Base-by-base conservation (phyloP, 2,888 invertebrate species). In the Yponomeuta plumbellus region DNA sequence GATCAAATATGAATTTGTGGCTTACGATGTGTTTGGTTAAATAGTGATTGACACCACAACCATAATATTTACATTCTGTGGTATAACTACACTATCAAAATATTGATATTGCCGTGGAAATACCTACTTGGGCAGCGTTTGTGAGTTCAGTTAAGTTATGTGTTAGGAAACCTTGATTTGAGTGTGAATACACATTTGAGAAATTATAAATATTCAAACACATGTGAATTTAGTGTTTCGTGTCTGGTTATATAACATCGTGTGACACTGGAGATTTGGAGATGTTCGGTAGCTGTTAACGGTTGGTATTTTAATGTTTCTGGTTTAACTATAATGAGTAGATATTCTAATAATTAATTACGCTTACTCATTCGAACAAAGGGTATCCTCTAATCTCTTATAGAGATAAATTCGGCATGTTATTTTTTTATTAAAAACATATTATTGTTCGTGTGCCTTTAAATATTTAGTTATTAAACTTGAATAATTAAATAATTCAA, bases 1-100 rank as follows among this genome's bases (percentile, higher is more conserved):
- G 8, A 34, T 8, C 58, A 21, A 59, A 22, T 59, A 11, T 59
- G 22, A 13, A 22, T 59, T 11, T 2, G 61, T 13, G 20, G n/a
- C n/a, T n/a, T n/a, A n/a, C n/a, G n/a, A 5, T 8, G 34, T 34
- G 34, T 34, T 34, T 34, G 34, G 8, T 61, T 23, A 34, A 21
- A 62, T 23, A 17, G 62, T 62, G 62, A 62, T 39, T 39, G 39
- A 62, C 62, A 62, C 39, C 20, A 17, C 1, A 62, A 62, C 20
- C 62, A 40, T 62, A 62, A 62, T 62, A 62, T 62, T 62, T 34
- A 62, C 62, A 62, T 62, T 20, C 34, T 62, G 62, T 62, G 21
- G 13, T 1, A 59, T 22, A 11, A 59, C 13, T 59, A 23, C 23
- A 59, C 59, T 22, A 22, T 13, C 22, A 4, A 22, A 22, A 59